A percentile compares a stretch with the other conserved stretches of the same genome.
These are phyloP conservation scores for Chalcis sispes DNA, from an alignment of 2,888 invertebrate species.

Conservation along the genomic window DNA sequence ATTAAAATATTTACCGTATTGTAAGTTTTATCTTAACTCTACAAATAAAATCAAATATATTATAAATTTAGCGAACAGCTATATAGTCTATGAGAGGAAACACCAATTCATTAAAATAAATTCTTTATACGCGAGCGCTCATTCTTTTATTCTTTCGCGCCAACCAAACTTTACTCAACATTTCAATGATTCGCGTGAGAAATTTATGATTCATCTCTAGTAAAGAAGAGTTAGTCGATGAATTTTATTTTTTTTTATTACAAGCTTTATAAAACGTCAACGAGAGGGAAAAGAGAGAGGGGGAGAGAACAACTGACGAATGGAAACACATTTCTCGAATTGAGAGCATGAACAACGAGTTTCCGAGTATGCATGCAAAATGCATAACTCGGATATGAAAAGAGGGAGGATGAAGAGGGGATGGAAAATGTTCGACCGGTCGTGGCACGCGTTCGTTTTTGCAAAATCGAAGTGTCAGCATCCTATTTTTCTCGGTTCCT, in stretches of 20 bases:
- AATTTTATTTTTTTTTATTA: constrained; percentile 1
- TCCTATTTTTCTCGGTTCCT: constrained; percentile 16
- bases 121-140: too few relatives aligned
- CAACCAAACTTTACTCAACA: constrained; percentile 4
- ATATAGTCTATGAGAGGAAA: too few relatives aligned
- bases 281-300: too few relatives aligned
- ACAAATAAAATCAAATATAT: too few relatives aligned
- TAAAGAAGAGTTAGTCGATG: constrained; percentile 10
- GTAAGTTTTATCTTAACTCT: too few relatives aligned
- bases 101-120: too few relatives aligned
- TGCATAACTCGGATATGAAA: constrained; percentile 13
- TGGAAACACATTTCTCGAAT: constrained; percentile 35
- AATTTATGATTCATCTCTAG: not conserved
- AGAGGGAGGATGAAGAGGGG: too few relatives aligned
- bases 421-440: not conserved
- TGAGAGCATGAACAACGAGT: constrained; percentile 28
- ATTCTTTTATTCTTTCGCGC: not conserved
- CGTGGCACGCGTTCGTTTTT: not conserved
- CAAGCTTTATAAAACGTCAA: not conserved
- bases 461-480: constrained; percentile 39
- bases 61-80: too few relatives aligned
- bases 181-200: constrained; percentile 8
- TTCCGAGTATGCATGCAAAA: constrained; percentile 21
- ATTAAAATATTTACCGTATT: too few relatives aligned
- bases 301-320: constrained; percentile 13